Percentiles rank a stretch among this genome's conserved stretches.
phyloP scores from a whole-genome alignment of 2,113 vertebrate species.

The Myiagra hebetior region DNA sequence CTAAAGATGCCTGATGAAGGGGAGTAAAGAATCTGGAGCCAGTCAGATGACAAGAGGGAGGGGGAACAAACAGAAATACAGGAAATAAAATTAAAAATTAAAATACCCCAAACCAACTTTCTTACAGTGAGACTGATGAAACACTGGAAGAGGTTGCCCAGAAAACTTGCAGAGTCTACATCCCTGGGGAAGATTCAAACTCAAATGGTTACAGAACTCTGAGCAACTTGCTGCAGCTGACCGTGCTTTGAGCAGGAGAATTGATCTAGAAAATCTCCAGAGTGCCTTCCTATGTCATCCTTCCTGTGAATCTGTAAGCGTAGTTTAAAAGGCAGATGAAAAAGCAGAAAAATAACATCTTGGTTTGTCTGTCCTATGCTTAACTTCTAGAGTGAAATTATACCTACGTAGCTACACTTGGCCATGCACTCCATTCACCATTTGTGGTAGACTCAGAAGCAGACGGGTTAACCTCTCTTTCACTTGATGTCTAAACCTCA shows the following conservation, averaged over 20 bases:
- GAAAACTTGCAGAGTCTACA: not conserved
- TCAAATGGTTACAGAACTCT: not conserved
- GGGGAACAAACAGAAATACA: not conserved
- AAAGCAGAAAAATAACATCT: not conserved
- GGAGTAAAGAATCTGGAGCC: not conserved
- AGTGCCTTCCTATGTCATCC: not conserved
- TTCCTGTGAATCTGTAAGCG: not conserved
- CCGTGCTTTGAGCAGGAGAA: not conserved
- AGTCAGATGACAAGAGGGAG: not conserved
- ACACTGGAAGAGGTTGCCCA: not conserved
- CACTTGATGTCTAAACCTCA: not conserved
- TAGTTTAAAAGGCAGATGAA: not conserved
- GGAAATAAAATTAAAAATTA: not conserved
- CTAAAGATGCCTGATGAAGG: not conserved
- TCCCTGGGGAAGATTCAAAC: not conserved
- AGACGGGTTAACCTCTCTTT: not conserved
- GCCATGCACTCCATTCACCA: not conserved
- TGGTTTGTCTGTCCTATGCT: not conserved
- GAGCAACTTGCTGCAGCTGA: not conserved
- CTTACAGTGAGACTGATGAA: not conserved
- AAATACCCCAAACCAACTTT: not conserved
- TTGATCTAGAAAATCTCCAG: not conserved
- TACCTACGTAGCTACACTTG: not conserved
- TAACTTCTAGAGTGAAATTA: not conserved
- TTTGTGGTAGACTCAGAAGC: not conserved